These are phyloP conservation scores for Melanogrammus aeglefinus DNA, from an alignment of 2,797 vertebrate species.

Conservation along the genomic window DNA sequence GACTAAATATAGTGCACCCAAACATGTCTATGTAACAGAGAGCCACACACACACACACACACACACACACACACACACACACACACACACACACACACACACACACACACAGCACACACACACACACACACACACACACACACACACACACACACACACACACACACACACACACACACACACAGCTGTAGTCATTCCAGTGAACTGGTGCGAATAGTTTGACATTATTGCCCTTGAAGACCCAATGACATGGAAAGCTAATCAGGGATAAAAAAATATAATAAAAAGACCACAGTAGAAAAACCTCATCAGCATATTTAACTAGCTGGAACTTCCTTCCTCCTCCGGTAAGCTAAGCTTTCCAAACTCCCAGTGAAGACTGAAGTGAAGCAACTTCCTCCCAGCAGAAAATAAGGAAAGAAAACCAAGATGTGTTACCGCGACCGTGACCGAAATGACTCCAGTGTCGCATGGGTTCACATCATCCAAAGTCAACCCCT, in stretches of 20 bases:
- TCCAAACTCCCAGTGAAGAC: conserved; percentile 56
- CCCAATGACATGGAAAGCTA: neutral
- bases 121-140: neutral
- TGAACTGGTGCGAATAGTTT: neutral
- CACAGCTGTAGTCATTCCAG: neutral
- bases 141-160: neutral
- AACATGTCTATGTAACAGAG: conserved; percentile 14
- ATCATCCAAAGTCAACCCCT: neutral
- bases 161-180: neutral
- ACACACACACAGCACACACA: neutral
- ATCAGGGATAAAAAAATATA: neutral
- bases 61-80: neutral
- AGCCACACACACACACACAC: conserved; percentile 15
- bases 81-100: neutral
- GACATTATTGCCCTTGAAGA: neutral
- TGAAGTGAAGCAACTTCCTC: conserved; percentile 62
- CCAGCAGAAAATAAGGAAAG: neutral
- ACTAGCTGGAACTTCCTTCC: conserved; percentile 44
- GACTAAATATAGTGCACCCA: conserved; percentile 39
- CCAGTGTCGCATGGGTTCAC: neutral
- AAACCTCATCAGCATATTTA: conserved; percentile 5
- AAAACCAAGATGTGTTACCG: neutral
- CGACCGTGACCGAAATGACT: neutral
- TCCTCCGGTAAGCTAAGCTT: conserved; percentile 52
- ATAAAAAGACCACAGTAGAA: neutral